Evolutionary conservation across 2,797 vertebrate species (phyloP).

Genomic region (Monodelphis domestica): DNA sequence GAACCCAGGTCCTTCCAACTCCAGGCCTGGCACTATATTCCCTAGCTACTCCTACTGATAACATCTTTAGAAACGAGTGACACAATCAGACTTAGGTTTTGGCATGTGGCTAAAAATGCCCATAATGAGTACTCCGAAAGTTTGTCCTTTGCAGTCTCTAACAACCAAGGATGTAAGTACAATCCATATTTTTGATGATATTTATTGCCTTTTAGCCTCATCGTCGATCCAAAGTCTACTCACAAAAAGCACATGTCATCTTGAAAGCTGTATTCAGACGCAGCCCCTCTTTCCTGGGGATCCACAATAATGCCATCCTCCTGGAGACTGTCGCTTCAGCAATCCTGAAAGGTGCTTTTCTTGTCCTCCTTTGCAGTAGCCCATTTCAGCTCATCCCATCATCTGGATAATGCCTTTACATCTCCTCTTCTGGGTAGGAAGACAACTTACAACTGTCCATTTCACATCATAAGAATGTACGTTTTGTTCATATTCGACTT

Average conservation of each 20-base stretch:
- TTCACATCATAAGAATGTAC: slow-evolving; percentile 2
- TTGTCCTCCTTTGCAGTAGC: background rate
- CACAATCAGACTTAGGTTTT: background rate
- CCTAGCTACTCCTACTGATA: no score
- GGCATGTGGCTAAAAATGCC: background rate
- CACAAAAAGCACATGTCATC: background rate
- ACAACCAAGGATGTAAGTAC: background rate
- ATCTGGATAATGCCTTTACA: background rate
- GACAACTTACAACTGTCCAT: background rate
- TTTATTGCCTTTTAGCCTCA: background rate
- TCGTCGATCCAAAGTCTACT: background rate
- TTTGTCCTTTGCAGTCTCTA: background rate
- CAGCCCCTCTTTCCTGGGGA: background rate
- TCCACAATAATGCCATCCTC: background rate
- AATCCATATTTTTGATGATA: background rate
- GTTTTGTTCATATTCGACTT: background rate
- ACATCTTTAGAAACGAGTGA: background rate
- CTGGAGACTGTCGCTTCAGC: background rate
- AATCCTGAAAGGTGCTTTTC: slow-evolving; percentile 28
- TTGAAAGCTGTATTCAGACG: background rate
- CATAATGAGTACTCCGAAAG: background rate
- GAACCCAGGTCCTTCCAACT: no score
- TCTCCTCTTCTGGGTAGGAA: background rate
- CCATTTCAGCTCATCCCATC: background rate
- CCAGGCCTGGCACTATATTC: no score